Evolutionary conservation across 2,888 invertebrate species (phyloP), one percentile per base, ranked within the genome.

Genomic region (Tyria jacobaeae): DNA sequence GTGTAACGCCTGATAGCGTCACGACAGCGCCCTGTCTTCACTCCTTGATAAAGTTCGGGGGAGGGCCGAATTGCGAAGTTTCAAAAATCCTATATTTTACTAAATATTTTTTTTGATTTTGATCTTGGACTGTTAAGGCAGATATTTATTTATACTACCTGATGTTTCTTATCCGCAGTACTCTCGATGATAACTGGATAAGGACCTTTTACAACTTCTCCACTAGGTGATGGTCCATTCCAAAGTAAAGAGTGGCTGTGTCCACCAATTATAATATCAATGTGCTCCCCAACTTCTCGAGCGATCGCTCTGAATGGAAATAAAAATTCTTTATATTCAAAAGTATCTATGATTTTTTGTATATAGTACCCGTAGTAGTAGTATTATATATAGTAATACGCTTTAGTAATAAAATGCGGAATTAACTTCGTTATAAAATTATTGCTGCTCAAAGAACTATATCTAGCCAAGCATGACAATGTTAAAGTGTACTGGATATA

Each of bases 261-360:
- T 0, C 97, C 97, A 1, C 98, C 98, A 0, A 98, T 96, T 51
- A 98, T 96, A 0, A 98, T 90, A 83, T 97, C 97, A 21, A 98
- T 94, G 57, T 95, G 94, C 14, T 95, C 93, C 0, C 96, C 95
- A 24, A 92, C 95, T n/a, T 95, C 90, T 1, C 86, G 85, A 0
- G 97, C 97, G 62, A 98, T 95, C 63, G 94, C 80, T 53, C 94
- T 94, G 76, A 2, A 17, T 7, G 81, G 21, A 44, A 34, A 7
- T 21, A 44, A 41, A 39, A 7, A 41, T 41, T 44, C 10, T 44
- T 44, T 1, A 1, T 17, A 41, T 41, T 9, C 1, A 9, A 17
- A 17, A 17, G 4, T 31, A 31, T 31, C 27, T 2, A 31, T 31
- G 27, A 31, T 6, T 31, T 3, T 7, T 31, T n/a, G n/a, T n/a